phyloP scores from a whole-genome alignment of 2,888 invertebrate species.

The Bombylius discolor region DNA sequence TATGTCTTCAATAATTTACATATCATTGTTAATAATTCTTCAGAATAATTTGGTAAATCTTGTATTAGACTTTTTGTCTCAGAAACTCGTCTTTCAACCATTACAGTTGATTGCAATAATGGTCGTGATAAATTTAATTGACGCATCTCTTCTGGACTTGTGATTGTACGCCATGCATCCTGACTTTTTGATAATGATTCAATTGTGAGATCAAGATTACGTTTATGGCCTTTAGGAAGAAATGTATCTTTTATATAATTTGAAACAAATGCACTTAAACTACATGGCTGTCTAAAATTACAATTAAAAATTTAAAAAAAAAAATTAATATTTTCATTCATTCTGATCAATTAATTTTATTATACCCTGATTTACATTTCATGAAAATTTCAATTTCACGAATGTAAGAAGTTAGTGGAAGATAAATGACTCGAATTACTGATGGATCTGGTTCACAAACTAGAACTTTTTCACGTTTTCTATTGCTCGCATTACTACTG shows the following conservation, averaged over 20 bases:
- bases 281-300: constrained; percentile 48
- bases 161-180: constrained; percentile 67
- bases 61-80: constrained; percentile 56
- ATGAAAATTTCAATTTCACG: constrained; percentile 66
- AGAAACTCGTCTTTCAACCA: constrained; percentile 45
- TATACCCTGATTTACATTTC: constrained; percentile 43
- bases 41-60: constrained; percentile 59
- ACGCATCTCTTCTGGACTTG: constrained; percentile 54
- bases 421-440: constrained; percentile 65
- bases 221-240: constrained; percentile 59
- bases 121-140: constrained; percentile 50
- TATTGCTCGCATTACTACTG: constrained; percentile 14
- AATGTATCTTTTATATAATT: constrained; percentile 81
- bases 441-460: constrained; percentile 66
- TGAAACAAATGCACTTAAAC: constrained; percentile 69
- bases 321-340: background rate
- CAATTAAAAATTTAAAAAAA: constrained; percentile 5
- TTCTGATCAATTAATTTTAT: constrained; percentile 22
- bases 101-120: constrained; percentile 55
- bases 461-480: constrained; percentile 43
- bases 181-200: constrained; percentile 59
- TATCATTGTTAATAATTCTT: constrained; percentile 59
- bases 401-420: constrained; percentile 69
- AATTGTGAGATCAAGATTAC: constrained; percentile 39
- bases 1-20: constrained; percentile 58